Conservation (phyloP, 2,888 invertebrate species). For the Andrena trimmerana region DNA sequence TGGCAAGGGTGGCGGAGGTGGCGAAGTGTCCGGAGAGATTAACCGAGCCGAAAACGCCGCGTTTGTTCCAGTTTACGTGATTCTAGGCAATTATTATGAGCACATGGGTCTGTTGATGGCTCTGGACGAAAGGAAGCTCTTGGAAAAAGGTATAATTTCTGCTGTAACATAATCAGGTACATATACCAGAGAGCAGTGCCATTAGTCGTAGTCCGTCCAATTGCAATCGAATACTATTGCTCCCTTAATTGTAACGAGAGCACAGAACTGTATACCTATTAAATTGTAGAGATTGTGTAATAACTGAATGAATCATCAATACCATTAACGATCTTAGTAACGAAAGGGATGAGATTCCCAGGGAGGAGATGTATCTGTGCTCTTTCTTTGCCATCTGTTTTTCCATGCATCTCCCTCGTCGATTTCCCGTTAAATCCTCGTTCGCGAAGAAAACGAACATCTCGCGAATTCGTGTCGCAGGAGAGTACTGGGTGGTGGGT, state of each 20-base stretch:
- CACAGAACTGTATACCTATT: not conserved
- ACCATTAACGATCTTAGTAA: not conserved
- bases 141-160: constrained; percentile 89
- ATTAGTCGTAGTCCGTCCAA: constrained; percentile 21
- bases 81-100: constrained; percentile 95
- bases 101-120: constrained; percentile 96
- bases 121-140: constrained; percentile 92
- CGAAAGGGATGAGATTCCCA: not conserved
- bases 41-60: not conserved
- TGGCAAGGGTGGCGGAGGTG: not conserved
- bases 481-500: constrained; percentile 97
- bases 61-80: constrained; percentile 92
- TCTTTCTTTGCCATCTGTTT: not conserved
- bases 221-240: not conserved
- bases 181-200: constrained; percentile 58
- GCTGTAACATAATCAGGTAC: constrained; percentile 69
- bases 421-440: constrained; percentile 2
- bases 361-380: not conserved
- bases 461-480: constrained; percentile 84
- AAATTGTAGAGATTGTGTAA: not conserved
- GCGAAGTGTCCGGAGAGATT: not conserved
- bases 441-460: constrained; percentile 18
- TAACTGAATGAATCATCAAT: not conserved
- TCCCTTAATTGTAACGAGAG: not conserved
- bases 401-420: not conserved